Percentiles rank a stretch among this genome's conserved stretches.
phyloP scores from a whole-genome alignment of 1,140 invertebrate genomes.

The Drosophila pectinifera region DNA sequence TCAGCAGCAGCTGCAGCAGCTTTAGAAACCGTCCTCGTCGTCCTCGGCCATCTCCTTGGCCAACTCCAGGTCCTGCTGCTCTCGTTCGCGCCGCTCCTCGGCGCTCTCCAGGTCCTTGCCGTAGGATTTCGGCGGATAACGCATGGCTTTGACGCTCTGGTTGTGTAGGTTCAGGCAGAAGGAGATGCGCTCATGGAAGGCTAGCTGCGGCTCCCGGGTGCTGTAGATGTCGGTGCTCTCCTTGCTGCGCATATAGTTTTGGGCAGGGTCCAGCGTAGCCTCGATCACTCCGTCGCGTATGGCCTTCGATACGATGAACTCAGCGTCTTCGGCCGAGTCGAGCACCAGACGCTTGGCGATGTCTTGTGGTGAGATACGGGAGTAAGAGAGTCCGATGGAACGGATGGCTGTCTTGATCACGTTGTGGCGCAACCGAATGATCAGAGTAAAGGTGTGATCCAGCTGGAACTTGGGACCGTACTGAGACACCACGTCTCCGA shows the following conservation, averaged over 20 bases:
- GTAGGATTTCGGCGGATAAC: constrained; percentile 99
- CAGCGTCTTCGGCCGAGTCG: constrained; percentile 98
- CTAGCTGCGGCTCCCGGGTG: constrained; percentile 97
- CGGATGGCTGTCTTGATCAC: constrained; percentile 99
- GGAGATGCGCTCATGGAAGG: constrained; percentile 98
- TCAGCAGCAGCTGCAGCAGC: constrained; percentile 2
- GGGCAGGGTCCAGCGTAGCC: constrained; percentile 97
- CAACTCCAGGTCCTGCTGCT: constrained; percentile 98
- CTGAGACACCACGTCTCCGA: constrained; percentile 97
- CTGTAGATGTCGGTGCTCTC: constrained; percentile 99
- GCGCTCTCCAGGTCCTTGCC: constrained; percentile 99
- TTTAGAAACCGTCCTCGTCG: constrained; percentile 95
- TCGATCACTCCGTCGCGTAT: constrained; percentile 99
- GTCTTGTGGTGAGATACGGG: constrained; percentile 96
- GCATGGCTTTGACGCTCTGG: constrained; percentile 99
- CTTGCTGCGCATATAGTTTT: constrained; percentile 98
- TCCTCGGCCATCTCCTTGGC: constrained; percentile 99
- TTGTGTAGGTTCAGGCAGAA: constrained; percentile 99
- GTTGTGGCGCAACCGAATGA: constrained; percentile 97
- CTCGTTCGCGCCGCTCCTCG: constrained; percentile 97
- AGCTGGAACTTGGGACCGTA: constrained; percentile 93
- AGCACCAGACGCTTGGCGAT: constrained; percentile 97
- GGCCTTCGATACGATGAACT: constrained; percentile 99
- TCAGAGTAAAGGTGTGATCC: constrained; percentile 98
- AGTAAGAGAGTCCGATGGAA: constrained; percentile 98